A percentile compares a stretch with the other conserved stretches of the same genome.
These are phyloP conservation scores for Ormyrus nitidulus DNA, from an alignment of 2,888 invertebrate genomes.

Conservation along the genomic window DNA sequence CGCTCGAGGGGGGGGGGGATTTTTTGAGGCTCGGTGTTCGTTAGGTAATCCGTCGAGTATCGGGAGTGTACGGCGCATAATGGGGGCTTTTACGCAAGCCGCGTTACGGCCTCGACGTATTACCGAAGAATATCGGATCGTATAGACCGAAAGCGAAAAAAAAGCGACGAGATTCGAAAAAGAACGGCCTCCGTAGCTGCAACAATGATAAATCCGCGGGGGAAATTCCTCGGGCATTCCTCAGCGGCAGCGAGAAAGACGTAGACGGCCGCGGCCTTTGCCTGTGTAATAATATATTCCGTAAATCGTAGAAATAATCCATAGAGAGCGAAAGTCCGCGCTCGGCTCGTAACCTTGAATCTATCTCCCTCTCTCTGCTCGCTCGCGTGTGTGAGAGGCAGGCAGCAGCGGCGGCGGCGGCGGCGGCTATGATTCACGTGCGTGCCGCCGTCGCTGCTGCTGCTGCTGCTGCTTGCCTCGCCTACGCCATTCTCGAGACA, in stretches of 20 bases:
- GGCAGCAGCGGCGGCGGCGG: too few species aligned
- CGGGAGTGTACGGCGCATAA: too few species aligned
- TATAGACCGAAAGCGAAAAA: neutral
- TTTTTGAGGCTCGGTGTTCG: too few species aligned
- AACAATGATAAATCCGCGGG: slow-evolving; percentile 31
- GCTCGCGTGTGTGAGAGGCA: neutral
- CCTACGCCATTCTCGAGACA: slow-evolving; percentile 52
- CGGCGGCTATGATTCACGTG: slow-evolving; percentile 47
- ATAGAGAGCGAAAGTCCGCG: slow-evolving; percentile 56
- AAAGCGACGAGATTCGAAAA: neutral
- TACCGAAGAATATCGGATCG: too few species aligned
- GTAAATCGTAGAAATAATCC: slow-evolving; percentile 59
- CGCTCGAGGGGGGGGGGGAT: too few species aligned
- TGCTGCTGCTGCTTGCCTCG: slow-evolving; percentile 27
- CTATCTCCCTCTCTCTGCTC: slow-evolving; percentile 35
- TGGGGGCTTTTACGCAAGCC: too few species aligned
- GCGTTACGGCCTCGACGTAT: too few species aligned
- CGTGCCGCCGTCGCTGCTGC: slow-evolving; percentile 3
- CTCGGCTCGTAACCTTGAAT: slow-evolving; percentile 53
- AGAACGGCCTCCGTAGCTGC: slow-evolving; percentile 21
- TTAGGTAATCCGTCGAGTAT: too few species aligned
- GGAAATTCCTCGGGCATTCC: slow-evolving; percentile 43
- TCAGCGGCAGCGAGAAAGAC: slow-evolving; percentile 24
- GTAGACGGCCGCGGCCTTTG: slow-evolving; percentile 50
- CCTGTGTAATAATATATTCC: slow-evolving; percentile 54